Base-by-base conservation (phyloP, 1,140 invertebrate genomes). In the Drosophila ohnishii region DNA sequence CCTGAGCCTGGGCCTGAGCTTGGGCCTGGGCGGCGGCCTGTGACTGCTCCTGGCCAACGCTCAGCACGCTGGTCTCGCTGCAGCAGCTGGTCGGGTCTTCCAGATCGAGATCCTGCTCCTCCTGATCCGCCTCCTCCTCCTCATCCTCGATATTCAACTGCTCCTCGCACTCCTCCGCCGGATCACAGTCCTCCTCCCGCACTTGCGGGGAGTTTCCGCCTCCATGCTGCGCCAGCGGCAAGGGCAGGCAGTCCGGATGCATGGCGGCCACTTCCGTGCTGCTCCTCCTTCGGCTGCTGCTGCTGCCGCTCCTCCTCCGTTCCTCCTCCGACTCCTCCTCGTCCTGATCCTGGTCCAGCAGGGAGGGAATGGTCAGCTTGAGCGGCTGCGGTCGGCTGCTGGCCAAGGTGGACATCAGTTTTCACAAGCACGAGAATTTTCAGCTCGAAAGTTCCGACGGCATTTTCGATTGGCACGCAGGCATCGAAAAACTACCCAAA, bases 21-120 rank as follows among this genome's bases (percentile, higher is more conserved):
- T 47, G 45, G 22, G 45, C 45, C 22, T 47, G 44, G 22, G 44
- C 44, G 8, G 77, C 58, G 16, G 73, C 74, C 44, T 83, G 71
- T 7, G 90, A 92, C 28, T 93, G 93, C 78, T 95, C 94, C 85
- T 95, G 95, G 3, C 94, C 94, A 44, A 95, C 94, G 47, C 94
- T 95, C 2, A 95, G 69, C 2, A 95, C 94, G 2, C 94, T 95
- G 65, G 94, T 94, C 71, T 95, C 94, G 74, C 94, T 95, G 76
- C 94, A 94, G 67, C 94, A 95, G 44, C 89, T 90, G 30, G 74
- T 48, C 1, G 65, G 63, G 39, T 90, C 88, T 39, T 90, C 88
- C 14, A 75, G 28, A 5, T 88, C 84, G 11, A 70, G 44, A 1
- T 87, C 67, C 2, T 57, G 59, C 6, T 50, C 48, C 1, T 78